Evolutionary conservation across 2,113 vertebrate genomes (phyloP).

Genomic region (Garra rufa): DNA sequence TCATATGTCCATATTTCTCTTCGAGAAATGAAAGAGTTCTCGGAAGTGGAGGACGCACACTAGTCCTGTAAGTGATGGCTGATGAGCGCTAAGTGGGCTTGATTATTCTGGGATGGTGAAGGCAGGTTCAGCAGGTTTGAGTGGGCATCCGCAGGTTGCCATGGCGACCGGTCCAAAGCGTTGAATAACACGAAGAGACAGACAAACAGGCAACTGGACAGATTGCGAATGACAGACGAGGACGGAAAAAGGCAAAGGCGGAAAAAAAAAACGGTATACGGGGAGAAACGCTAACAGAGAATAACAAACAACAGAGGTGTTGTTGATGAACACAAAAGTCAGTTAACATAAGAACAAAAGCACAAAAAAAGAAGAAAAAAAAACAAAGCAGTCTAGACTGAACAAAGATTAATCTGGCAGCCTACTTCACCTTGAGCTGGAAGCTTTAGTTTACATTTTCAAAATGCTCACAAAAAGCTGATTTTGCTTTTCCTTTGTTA

Average conservation of each 20-base stretch:
- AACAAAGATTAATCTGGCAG: not conserved
- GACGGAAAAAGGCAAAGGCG: not conserved
- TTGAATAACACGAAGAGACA: slow-evolving; percentile 44
- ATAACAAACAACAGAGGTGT: not conserved
- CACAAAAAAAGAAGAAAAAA: not conserved
- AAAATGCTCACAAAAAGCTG: not conserved
- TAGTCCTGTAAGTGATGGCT: slow-evolving; percentile 21
- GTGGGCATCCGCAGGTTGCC: slow-evolving; percentile 55
- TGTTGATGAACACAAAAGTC: not conserved
- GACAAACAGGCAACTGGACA: slow-evolving; percentile 34
- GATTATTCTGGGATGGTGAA: slow-evolving; percentile 49
- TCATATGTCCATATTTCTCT: slow-evolving; percentile 28
- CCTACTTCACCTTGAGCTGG: not conserved
- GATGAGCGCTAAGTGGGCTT: slow-evolving; percentile 47
- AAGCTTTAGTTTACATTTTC: not conserved
- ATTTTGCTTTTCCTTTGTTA: too few species aligned
- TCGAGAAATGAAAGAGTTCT: slow-evolving; percentile 26
- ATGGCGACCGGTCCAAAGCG: slow-evolving; percentile 37
- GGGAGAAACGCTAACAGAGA: not conserved
- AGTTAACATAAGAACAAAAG: not conserved
- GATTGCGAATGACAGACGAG: slow-evolving; percentile 21
- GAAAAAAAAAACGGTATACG: not conserved
- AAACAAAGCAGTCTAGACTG: not conserved
- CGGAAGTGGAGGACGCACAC: slow-evolving; percentile 14
- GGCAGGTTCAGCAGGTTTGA: slow-evolving; percentile 51